Evolutionary conservation across 2,113 vertebrate species (phyloP).

Genomic region (Corythoichthys haematopterus): DNA sequence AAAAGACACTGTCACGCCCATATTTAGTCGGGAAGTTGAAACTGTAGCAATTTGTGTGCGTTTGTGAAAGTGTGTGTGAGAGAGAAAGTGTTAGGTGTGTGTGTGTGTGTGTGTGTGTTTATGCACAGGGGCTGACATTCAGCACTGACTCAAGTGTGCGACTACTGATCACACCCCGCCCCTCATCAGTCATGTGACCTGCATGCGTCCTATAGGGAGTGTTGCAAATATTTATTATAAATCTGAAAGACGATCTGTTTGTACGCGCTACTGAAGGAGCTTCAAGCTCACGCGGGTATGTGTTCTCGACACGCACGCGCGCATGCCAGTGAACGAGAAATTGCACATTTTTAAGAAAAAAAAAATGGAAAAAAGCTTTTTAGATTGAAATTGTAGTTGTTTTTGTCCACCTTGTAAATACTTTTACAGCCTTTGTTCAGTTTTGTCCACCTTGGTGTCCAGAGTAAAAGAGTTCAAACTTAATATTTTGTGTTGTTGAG

Average conservation of each 20-base stretch:
- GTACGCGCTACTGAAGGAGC: constrained; percentile 66
- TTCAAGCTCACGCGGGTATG: constrained; percentile 56
- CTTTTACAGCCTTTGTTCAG: constrained; percentile 84
- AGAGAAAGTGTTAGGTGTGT: constrained; percentile 17
- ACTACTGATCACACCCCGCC: constrained; percentile 69
- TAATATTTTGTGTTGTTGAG: not conserved
- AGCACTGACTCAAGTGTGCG: constrained; percentile 70
- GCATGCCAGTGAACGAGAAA: constrained; percentile 81
- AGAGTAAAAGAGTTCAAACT: constrained; percentile 56
- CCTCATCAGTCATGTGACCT: constrained; percentile 17
- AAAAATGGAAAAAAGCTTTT: constrained; percentile 62
- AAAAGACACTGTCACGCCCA: constrained; percentile 26
- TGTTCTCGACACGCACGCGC: constrained; percentile 59
- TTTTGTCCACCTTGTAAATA: constrained; percentile 87
- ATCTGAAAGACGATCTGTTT: constrained; percentile 71
- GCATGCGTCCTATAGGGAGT: constrained; percentile 83
- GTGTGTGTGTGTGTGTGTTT: not conserved
- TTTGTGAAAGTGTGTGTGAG: not conserved
- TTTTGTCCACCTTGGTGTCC: constrained; percentile 77
- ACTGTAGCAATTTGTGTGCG: constrained; percentile 57
- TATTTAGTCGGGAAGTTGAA: constrained; percentile 32
- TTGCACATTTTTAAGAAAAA: constrained; percentile 78
- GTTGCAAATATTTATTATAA: constrained; percentile 74
- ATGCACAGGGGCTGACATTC: constrained; percentile 70
- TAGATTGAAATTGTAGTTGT: constrained; percentile 78